phyloP scores from a whole-genome alignment of 1,140 invertebrate species.

The Scaptodrosophila lebanonensis region DNA sequence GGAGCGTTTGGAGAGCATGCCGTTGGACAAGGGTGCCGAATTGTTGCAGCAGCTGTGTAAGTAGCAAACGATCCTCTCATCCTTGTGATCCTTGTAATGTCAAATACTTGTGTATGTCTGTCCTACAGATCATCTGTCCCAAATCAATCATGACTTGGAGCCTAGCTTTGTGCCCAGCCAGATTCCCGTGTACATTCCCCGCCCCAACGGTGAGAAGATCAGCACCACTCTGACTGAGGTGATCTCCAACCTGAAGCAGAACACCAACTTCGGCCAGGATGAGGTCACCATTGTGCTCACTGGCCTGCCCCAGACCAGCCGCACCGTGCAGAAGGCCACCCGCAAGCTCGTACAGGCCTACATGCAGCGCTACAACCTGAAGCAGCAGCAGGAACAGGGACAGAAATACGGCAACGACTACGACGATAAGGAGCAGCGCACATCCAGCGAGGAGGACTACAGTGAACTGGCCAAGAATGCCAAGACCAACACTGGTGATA shows the following conservation, averaged over 20 bases:
- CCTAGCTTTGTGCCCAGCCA: conserved; percentile 55
- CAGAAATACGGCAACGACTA: conserved; percentile 22
- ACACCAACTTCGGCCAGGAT: conserved; percentile 56
- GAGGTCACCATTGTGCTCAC: conserved; percentile 69
- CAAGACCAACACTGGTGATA: neutral
- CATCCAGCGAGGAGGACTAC: conserved; percentile 1
- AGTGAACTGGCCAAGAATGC: neutral
- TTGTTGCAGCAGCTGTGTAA: conserved; percentile 57
- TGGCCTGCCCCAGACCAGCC: conserved; percentile 49
- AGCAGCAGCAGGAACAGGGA: conserved; percentile 30
- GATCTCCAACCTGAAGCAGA: conserved; percentile 38
- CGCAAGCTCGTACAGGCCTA: conserved; percentile 21
- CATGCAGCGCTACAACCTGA: conserved; percentile 19
- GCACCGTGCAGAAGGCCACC: conserved; percentile 43
- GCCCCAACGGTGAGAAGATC: conserved; percentile 50
- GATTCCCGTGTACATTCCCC: conserved; percentile 44
- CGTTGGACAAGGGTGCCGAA: conserved; percentile 56
- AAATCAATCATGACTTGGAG: conserved; percentile 52
- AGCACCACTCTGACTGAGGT: conserved; percentile 44
- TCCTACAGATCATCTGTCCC: conserved; percentile 51
- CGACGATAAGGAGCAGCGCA: conserved; percentile 22
- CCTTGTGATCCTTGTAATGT: neutral
- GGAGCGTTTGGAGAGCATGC: conserved; percentile 56
- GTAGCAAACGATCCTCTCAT: conserved; percentile 3
- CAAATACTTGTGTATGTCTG: neutral